Conservation (phyloP, 2,797 vertebrate genomes). For the Sebastolobus altivelis region DNA sequence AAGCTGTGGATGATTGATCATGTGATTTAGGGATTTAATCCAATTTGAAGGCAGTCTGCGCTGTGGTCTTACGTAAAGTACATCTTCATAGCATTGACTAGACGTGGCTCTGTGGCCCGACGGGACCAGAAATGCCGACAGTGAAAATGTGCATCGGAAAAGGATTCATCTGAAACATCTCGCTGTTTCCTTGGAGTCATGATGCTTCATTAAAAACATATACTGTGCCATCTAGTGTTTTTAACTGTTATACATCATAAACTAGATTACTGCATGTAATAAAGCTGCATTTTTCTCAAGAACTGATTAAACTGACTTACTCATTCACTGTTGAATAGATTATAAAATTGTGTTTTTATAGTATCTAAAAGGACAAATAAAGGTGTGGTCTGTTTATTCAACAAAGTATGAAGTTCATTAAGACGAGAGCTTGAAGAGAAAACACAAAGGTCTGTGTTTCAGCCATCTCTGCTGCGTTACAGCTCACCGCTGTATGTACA, state of each 20-base stretch:
- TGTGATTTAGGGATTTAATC: slow-evolving; percentile 83
- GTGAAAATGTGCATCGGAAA: slow-evolving; percentile 17
- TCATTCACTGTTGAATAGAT: background rate
- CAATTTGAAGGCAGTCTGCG: slow-evolving; percentile 75
- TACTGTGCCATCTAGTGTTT: background rate
- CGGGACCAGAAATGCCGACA: slow-evolving; percentile 20
- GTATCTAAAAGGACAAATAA: background rate
- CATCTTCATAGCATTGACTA: slow-evolving; percentile 68
- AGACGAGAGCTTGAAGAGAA: background rate
- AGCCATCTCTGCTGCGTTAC: slow-evolving; percentile 4
- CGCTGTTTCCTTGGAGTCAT: background rate
- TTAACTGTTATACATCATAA: background rate
- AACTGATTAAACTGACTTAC: background rate
- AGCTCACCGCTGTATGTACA: background rate
- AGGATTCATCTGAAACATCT: background rate
- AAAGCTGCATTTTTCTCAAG: background rate
- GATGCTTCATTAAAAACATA: background rate
- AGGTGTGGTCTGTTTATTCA: background rate
- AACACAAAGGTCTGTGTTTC: background rate
- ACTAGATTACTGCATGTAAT: background rate
- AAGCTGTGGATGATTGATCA: slow-evolving; percentile 79
- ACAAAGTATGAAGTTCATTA: background rate
- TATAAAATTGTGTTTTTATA: background rate
- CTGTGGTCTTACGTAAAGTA: slow-evolving; percentile 69
- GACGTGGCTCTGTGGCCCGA: slow-evolving; percentile 50